These are phyloP conservation scores for Muraenolepis orangiensis DNA, from an alignment of 2,797 vertebrate genomes.

Conservation along the genomic window DNA sequence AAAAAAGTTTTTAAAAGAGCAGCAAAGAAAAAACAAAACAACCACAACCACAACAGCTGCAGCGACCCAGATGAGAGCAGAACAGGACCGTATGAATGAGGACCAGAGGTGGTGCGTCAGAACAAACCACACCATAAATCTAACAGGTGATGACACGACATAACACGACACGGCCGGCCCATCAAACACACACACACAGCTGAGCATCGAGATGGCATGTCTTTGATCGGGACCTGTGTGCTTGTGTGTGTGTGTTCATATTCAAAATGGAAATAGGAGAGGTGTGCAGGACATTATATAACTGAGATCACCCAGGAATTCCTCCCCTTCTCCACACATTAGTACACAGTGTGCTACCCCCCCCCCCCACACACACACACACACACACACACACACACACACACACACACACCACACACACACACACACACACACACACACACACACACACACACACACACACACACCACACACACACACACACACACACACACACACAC, in stretches of 20 bases:
- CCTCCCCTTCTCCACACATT: neutral
- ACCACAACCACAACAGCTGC: neutral
- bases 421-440: too few relatives aligned
- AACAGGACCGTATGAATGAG: neutral
- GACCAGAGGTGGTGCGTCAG: too few relatives aligned
- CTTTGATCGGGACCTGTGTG: neutral
- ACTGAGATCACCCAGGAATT: slow-evolving; percentile 31
- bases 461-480: too few relatives aligned
- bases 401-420: too few relatives aligned
- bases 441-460: too few relatives aligned
- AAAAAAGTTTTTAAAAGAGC: neutral
- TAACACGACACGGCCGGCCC: neutral
- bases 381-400: too few relatives aligned
- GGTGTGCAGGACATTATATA: slow-evolving; percentile 56
- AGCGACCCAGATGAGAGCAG: too few relatives aligned
- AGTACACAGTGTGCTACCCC: neutral
- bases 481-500: too few relatives aligned
- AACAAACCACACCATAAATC: neutral
- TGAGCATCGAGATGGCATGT: neutral
- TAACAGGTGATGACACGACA: neutral
- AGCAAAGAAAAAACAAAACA: neutral
- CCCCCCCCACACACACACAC: too few relatives aligned
- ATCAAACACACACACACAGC: neutral
- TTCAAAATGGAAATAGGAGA: too few relatives aligned
- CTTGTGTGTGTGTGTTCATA: neutral